Evolutionary conservation across 2,888 invertebrate genomes (phyloP).

Genomic region (Odontocerum albicorne): DNA sequence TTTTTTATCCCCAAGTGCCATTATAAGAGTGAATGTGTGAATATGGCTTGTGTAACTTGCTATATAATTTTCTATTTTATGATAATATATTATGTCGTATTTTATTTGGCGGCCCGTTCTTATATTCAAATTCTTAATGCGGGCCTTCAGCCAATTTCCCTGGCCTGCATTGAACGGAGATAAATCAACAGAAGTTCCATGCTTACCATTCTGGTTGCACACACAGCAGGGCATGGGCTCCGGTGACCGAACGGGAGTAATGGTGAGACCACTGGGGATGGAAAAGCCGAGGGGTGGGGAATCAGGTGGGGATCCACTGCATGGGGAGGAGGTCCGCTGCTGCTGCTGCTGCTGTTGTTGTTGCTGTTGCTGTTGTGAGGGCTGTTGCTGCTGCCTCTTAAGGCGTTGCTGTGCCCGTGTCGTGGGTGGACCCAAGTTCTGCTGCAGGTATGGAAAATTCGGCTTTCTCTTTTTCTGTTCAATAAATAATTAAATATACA

Average conservation of each 20-base stretch:
- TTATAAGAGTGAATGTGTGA: too few relatives aligned
- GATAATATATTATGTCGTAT: background rate
- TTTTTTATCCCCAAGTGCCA: too few relatives aligned
- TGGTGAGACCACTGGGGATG: conserved; percentile 50
- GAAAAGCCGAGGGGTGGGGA: conserved; percentile 42
- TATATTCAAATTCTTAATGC: background rate
- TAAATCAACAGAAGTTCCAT: too few relatives aligned
- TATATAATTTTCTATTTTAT: too few relatives aligned
- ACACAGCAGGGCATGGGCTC: conserved; percentile 50
- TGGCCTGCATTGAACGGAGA: too few relatives aligned
- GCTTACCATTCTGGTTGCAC: conserved; percentile 52
- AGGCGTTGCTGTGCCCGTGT: conserved; percentile 59
- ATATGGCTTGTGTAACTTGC: too few relatives aligned
- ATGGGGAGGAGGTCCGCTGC: conserved; percentile 30
- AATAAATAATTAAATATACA: background rate
- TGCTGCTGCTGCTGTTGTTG: conserved; percentile 56
- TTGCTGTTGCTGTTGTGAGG: conserved; percentile 46
- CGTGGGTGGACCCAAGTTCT: conserved; percentile 53
- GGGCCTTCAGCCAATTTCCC: background rate
- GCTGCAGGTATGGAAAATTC: conserved; percentile 53
- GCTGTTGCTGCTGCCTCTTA: conserved; percentile 56
- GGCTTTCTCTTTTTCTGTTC: conserved; percentile 53
- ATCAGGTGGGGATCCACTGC: conserved; percentile 34
- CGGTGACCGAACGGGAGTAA: conserved; percentile 49
- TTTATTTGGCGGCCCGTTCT: background rate